A percentile compares a stretch with the other conserved stretches of the same genome.
These are phyloP conservation scores for Scaptomyza tumidula DNA, from an alignment of 2,888 invertebrate species.

Conservation along the genomic window DNA sequence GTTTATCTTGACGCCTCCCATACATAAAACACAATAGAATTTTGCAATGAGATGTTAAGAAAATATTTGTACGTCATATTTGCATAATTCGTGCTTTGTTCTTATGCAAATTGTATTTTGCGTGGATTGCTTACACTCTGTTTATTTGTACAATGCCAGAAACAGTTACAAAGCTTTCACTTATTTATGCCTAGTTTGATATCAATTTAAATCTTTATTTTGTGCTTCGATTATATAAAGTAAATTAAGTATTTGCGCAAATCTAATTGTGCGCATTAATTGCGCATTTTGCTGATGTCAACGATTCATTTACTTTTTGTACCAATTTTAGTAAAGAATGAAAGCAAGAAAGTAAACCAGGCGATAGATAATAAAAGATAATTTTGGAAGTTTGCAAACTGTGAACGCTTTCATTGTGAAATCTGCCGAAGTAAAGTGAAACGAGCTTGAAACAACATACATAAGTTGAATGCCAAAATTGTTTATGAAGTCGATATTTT, in stretches of 20 bases:
- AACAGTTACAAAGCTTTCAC: constrained; percentile 12
- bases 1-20: constrained; percentile 28
- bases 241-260: constrained; percentile 17
- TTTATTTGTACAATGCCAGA: constrained; percentile 11
- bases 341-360: constrained; percentile 4
- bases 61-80: constrained; percentile 23
- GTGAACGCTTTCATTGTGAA: background rate
- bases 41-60: background rate
- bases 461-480: constrained; percentile 18
- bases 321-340: constrained; percentile 16
- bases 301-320: constrained; percentile 19
- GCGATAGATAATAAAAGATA: constrained; percentile 12
- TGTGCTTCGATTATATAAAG: constrained; percentile 6
- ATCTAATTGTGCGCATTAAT: constrained; percentile 45
- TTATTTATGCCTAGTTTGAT: constrained; percentile 41
- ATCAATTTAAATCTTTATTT: constrained; percentile 54
- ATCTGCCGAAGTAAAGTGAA: background rate
- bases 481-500: constrained; percentile 17
- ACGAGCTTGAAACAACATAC: constrained; percentile 1
- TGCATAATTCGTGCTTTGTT: constrained; percentile 33
- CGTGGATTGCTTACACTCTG: constrained; percentile 4
- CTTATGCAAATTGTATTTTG: constrained; percentile 14
- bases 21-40: constrained; percentile 1
- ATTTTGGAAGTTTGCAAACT: constrained; percentile 2
- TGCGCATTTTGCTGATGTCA: too few species aligned